Percentiles rank a stretch among this genome's conserved stretches.
Evolutionary conservation across 2,797 vertebrate species (phyloP).

Genomic region (Cyclura pinguis): DNA sequence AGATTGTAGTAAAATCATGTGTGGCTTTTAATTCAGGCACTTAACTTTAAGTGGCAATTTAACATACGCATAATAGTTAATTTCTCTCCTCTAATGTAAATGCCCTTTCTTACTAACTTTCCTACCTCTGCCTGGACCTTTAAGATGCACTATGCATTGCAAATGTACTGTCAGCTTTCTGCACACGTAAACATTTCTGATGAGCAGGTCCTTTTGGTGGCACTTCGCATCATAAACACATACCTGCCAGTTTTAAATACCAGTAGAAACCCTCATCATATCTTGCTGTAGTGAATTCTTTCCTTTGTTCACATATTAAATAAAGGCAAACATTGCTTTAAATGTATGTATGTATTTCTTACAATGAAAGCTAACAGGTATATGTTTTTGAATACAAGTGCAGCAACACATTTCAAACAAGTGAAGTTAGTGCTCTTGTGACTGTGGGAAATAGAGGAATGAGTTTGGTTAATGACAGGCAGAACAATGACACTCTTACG

Average conservation of each 20-base stretch:
- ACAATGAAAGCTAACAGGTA: not conserved
- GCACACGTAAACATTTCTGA: constrained; percentile 6
- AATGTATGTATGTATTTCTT: too few relatives aligned
- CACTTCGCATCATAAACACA: not conserved
- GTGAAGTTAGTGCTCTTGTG: not conserved
- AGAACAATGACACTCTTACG: constrained; percentile 28
- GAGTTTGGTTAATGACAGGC: not conserved
- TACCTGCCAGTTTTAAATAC: not conserved
- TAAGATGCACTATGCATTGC: not conserved
- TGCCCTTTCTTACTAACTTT: too few relatives aligned
- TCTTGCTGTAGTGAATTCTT: not conserved
- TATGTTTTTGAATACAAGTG: not conserved
- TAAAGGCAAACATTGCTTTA: not conserved
- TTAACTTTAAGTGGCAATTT: too few relatives aligned
- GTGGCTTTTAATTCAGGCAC: too few relatives aligned
- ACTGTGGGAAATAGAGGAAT: not conserved
- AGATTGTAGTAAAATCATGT: too few relatives aligned
- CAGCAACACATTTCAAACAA: not conserved
- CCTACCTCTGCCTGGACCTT: not conserved
- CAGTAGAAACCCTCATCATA: not conserved
- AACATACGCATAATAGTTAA: too few relatives aligned
- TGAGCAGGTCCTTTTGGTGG: not conserved
- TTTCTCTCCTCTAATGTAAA: not conserved
- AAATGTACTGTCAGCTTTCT: not conserved
- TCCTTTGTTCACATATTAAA: not conserved